Percentiles rank a stretch among this genome's conserved stretches.
phyloP scores from a whole-genome alignment of 2,113 vertebrate species.

The Oophaga pumilio region DNA sequence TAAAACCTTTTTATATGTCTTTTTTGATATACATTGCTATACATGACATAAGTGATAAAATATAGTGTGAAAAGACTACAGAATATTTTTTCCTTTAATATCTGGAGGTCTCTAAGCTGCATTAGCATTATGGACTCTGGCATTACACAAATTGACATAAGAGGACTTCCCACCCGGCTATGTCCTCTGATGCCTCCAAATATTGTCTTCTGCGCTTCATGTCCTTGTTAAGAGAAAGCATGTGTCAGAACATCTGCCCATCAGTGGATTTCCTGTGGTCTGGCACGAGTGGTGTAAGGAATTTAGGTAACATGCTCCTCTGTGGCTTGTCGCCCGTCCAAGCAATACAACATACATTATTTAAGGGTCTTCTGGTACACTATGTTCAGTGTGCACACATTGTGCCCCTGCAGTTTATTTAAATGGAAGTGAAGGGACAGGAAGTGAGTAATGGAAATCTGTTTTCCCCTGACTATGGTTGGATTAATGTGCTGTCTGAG shows the following conservation, averaged over 20 bases:
- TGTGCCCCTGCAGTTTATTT: conserved; percentile 23
- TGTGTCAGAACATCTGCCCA: conserved; percentile 72
- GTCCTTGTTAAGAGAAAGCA: conserved; percentile 74
- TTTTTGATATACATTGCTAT: no score
- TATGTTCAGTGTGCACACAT: conserved; percentile 59
- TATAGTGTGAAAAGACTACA: not conserved
- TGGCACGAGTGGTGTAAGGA: conserved; percentile 68
- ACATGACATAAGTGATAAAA: not conserved
- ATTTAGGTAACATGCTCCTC: conserved; percentile 66
- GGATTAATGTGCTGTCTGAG: conserved; percentile 7
- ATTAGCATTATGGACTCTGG: conserved; percentile 41
- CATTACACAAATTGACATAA: conserved; percentile 1
- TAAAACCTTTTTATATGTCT: no score
- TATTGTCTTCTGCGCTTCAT: conserved; percentile 65
- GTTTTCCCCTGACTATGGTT: not conserved
- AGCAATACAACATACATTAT: conserved; percentile 68
- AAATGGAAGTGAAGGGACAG: conserved; percentile 29
- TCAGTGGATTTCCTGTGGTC: conserved; percentile 69
- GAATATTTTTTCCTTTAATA: not conserved
- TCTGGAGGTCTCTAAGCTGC: conserved; percentile 56
- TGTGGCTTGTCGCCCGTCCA: conserved; percentile 71
- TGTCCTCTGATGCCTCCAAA: conserved; percentile 61
- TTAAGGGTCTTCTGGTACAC: conserved; percentile 67
- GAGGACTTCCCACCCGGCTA: not conserved
- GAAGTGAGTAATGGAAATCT: conserved; percentile 13